phyloP scores from a whole-genome alignment of 2,797 vertebrate genomes.

The Malacoctenus gilli region DNA sequence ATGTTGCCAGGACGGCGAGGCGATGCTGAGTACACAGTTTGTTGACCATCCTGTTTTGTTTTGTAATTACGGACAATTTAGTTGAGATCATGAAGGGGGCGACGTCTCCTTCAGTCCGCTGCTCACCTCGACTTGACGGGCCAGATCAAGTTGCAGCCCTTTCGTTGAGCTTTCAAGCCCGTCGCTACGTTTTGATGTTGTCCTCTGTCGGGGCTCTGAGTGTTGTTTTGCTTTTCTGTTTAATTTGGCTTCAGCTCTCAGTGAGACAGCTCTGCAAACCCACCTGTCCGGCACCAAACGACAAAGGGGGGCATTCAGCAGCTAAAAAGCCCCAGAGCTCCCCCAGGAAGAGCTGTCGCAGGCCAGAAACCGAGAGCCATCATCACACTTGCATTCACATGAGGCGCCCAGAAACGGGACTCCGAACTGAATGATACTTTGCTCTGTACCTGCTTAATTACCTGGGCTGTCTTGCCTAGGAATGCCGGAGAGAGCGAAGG shows the following conservation, averaged over 20 bases:
- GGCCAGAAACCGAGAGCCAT: not conserved
- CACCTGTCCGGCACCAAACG: not conserved
- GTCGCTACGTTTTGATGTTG: not conserved
- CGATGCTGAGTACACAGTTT: conserved; percentile 12
- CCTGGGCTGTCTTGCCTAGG: too few relatives aligned
- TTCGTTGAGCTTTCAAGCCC: not conserved
- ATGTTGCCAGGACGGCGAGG: conserved; percentile 16
- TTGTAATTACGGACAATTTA: conserved; percentile 2
- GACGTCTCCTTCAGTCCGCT: not conserved
- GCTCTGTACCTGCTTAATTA: too few relatives aligned
- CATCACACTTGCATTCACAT: not conserved
- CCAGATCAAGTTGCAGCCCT: not conserved
- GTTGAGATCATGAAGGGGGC: too few relatives aligned
- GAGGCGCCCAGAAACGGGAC: not conserved
- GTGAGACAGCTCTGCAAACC: conserved; percentile 2
- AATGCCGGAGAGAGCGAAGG: too few relatives aligned
- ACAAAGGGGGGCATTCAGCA: conserved; percentile 1
- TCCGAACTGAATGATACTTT: not conserved
- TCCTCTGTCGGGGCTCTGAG: not conserved
- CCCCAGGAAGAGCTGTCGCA: conserved; percentile 1
- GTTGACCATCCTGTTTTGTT: conserved; percentile 4
- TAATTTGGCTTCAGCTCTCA: conserved; percentile 2
- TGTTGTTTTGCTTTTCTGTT: not conserved
- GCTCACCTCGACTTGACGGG: not conserved
- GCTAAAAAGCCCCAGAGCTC: conserved; percentile 3